Evolutionary conservation across 2,113 vertebrate species (phyloP), one percentile per base, ranked within the genome.

Genomic region (Apteryx mantelli): DNA sequence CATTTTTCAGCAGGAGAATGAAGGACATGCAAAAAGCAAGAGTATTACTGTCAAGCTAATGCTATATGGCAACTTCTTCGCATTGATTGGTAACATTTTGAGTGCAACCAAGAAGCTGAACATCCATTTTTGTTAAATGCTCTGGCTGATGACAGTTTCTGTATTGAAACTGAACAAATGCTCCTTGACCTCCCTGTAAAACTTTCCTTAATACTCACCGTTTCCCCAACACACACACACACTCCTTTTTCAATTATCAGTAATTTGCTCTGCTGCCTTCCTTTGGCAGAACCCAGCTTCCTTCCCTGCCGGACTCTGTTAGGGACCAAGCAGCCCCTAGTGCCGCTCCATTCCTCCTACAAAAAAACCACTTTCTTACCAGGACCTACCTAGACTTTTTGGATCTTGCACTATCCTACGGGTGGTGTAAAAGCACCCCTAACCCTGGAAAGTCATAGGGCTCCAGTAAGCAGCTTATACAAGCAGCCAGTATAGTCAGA

Each of bases 381-480:
- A 78, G 60, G 78, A n/a, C 5, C 30, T n/a, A 11, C 5, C 52
- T n/a, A 46, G 65, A 9, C 12, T 38, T 60, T 24, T 38, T 34
- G 36, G 40, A 38, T 8, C 3, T 42, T 48, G 28, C 21, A 7
- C 46, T 56, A 21, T 14, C n/a, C 40, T 69, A 26, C 11, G 30
- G 55, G 11, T 13, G 8, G 6, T 12, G 11, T 3, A 52, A 26
- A 75, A 70, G 58, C 42, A 52, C 30, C 11, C 21, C 11, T 1
- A 3, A 17, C 46, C 52, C n/a, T 64, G 76, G 36, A 78, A 63
- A 2, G 4, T 0, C 0, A 40, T 2, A 24, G 28, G 24, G 22
- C 28, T 91, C 73, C 24, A 73, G 58, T 42, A 82, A 22, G n/a
- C n/a, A 71, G 69, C n/a, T 36, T 63, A 36, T n/a, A 36, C 60